Evolutionary conservation across 2,113 vertebrate species (phyloP).

Genomic region (Ptychochromis oligacanthus): DNA sequence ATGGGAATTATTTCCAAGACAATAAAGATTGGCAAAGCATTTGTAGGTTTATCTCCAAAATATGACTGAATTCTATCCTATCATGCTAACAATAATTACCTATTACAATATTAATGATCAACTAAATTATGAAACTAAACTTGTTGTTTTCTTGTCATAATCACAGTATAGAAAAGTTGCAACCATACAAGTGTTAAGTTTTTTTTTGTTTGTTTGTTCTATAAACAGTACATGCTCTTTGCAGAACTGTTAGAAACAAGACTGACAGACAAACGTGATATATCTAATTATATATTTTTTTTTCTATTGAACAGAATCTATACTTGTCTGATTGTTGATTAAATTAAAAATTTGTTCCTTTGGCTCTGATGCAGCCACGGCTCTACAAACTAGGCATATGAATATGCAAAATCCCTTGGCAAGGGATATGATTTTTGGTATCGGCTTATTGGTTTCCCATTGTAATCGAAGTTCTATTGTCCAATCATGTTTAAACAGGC

Average conservation of each 20-base stretch:
- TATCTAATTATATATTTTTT: no score
- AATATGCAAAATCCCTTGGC: no score
- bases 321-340: neutral
- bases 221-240: no score
- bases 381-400: no score
- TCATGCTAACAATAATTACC: neutral
- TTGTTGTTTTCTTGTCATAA: neutral
- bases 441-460: no score
- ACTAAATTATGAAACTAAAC: accelerated
- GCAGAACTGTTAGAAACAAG: no score
- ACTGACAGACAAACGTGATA: no score
- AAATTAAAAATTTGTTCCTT: neutral
- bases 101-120: neutral
- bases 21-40: neutral
- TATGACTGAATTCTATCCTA: neutral
- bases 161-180: neutral
- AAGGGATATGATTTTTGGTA: no score
- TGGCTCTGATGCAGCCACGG: no score
- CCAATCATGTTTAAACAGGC: neutral
- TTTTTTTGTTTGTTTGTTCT: no score
- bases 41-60: neutral
- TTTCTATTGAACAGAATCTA: no score
- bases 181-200: neutral
- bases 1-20: neutral
- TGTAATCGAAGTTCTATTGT: accelerated